Evolutionary conservation across 2,113 vertebrate genomes (phyloP), one percentile per base, ranked within the genome.

Genomic region (Pampusana beccarii): DNA sequence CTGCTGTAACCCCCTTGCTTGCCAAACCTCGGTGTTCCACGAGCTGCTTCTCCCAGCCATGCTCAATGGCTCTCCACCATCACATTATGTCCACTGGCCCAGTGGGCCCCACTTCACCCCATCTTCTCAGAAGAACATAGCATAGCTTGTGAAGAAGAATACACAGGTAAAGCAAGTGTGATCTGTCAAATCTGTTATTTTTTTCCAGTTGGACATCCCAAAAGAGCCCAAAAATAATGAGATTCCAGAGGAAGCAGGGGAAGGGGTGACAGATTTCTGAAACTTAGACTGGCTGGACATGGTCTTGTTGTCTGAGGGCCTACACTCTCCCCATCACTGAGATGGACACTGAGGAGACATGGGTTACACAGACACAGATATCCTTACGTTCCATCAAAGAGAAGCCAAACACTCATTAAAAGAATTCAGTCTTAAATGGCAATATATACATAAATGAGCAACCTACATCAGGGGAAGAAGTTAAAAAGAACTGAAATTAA

Each of bases 401-500:
- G 61, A 83, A 88, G 50, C 50, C 50, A 90, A 94, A 92, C 31
- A 44, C 10, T 51, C 21, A 9, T 80, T 65, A 79, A 40, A 77
- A 94, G 19, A 78, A 51, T 54, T 87, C 57, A 42, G 15, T 82
- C 66, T 88, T 53, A 83, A 86, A 65, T 54, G 33, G 26, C 18
- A 28, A 5, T 33, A 64, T 34, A 53, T 11, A 61, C 21, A 71
- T 9, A 66, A 23, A 48, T 20, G 36, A 87, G 44, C 72, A 69
- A 91, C 18, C 10, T 54, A 38, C 42, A 65, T 31, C 9, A 50
- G 28, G 48, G 67, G 36, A 88, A 80, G 40, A 75, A 62, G 21
- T 74, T 80, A 86, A 94, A 95, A 91, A 65, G 9, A 95, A 94
- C 42, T 66, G 71, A 92, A 96, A 90, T 83, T 58, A 94, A 86